phyloP scores from a whole-genome alignment of 2,888 invertebrate species.

The Cryptocephalus primarius region DNA sequence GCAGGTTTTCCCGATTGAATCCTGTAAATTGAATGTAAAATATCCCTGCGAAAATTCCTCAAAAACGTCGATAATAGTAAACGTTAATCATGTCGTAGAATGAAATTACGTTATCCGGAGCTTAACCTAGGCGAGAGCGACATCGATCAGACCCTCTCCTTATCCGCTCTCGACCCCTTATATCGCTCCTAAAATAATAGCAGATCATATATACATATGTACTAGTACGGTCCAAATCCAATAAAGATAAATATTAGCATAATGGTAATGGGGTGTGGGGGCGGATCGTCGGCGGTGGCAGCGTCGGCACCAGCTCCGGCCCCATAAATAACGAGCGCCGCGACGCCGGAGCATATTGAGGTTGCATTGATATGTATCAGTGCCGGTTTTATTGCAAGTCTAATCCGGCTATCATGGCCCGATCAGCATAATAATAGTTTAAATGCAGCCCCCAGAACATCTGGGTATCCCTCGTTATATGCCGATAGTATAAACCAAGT shows the following conservation, averaged over 20 bases:
- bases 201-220: slow-evolving; percentile 22
- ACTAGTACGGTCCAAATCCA: slow-evolving; percentile 20
- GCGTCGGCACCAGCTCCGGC: slow-evolving; percentile 27
- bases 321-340: slow-evolving; percentile 33
- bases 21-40: no score
- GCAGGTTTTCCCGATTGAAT: no score
- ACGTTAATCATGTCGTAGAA: no score
- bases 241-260: slow-evolving; percentile 26
- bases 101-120: no score
- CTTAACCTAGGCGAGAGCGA: no score
- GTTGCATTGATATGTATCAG: slow-evolving; percentile 39
- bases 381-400: slow-evolving; percentile 39
- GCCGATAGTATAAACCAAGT: neutral
- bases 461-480: slow-evolving; percentile 22
- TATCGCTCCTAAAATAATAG: slow-evolving; percentile 19
- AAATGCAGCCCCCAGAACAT: slow-evolving; percentile 32
- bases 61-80: no score
- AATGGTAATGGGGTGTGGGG: slow-evolving; percentile 20
- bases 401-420: slow-evolving; percentile 40
- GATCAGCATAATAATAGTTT: slow-evolving; percentile 41
- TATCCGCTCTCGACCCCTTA: neutral
- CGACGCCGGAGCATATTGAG: slow-evolving; percentile 35
- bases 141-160: no score
- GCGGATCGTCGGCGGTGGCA: slow-evolving; percentile 15
- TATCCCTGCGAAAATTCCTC: no score